Base-by-base conservation (phyloP, 2,888 invertebrate species). In the Synanthedon andrenaeformis region DNA sequence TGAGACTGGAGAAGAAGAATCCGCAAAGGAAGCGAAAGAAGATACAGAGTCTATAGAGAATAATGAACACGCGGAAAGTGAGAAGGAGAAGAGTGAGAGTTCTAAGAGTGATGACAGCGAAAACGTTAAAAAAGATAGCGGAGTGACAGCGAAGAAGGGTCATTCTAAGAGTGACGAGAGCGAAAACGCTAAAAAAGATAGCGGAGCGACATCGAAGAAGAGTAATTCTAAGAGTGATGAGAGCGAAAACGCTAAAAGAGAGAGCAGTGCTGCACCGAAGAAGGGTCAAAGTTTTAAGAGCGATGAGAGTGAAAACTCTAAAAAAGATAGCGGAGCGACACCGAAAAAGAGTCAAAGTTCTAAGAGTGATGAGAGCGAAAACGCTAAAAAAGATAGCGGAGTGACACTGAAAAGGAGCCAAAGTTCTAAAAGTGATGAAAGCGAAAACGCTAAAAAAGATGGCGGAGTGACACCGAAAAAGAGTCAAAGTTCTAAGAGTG, bases 21-120 rank as follows among this genome's bases (percentile, higher is more conserved):
- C 49, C 6, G 56, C 58, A n/a, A 57, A 59, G 45, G 49, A 54
- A 11, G n/a, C 41, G 23, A 51, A 58, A 42, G 51, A 61, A 42
- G 49, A 23, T 5, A 49, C 51, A 45, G 52, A 53, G 3, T 17
- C 13, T 1, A 50, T 51, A 8, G 42, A 53, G 12, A 41, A 49
- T 35, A 35, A 10, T 10, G 55, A 56, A 41, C 41, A 42, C 51
- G n/a, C 55, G 41, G 55, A 49, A n/a, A 61, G 58, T 52, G 52
- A 35, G 13, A 56, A 45, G 17, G 53, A 57, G 4, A 55, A 59
- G 49, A 57, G 55, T 3, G 52, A 19, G 35, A 58, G 8, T 49
- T 13, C 49, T 14, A 14, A 49, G 11, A 49, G 14, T 19, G 19
- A n/a, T 14, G 49, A 49, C 2, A 49, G 19, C 11, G 49, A 49